Conservation (phyloP, 1,140 invertebrate genomes). For the Ceratosolen fusciceps region DNA sequence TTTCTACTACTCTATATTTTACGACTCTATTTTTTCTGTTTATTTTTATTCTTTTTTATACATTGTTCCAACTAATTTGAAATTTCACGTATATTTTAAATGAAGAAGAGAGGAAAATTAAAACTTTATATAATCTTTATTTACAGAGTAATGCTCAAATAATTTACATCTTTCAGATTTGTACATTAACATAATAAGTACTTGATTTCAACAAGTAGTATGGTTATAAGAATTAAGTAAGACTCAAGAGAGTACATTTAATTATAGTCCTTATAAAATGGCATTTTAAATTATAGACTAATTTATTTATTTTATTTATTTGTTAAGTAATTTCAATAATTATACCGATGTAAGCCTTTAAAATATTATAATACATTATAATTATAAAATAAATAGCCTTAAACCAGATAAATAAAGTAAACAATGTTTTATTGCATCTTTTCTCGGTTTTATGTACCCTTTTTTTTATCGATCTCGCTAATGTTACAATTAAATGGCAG, state of each 20-base stretch:
- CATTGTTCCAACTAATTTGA: too few relatives aligned
- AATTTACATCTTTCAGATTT: not conserved
- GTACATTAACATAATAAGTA: not conserved
- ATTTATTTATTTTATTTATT: conserved; percentile 44
- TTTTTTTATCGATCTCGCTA: not conserved
- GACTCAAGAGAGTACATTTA: not conserved
- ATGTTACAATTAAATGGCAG: not conserved
- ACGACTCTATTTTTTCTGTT: not conserved
- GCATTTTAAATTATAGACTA: conserved; percentile 31
- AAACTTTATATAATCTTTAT: not conserved
- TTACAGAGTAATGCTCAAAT: not conserved
- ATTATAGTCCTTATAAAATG: conserved; percentile 15
- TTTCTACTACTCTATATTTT: not conserved
- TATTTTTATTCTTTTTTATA: not conserved
- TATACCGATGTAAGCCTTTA: conserved; percentile 2
- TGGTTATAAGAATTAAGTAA: not conserved
- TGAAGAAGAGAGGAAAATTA: not conserved
- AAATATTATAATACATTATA: not conserved
- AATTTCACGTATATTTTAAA: too few relatives aligned
- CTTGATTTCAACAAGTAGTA: not conserved
- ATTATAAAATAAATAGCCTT: not conserved
- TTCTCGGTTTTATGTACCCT: not conserved
- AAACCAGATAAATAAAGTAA: not conserved
- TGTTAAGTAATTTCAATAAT: conserved; percentile 11
- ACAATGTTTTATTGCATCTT: not conserved